Conservation (phyloP, 2,113 vertebrate species). For the Nematolebias whitei region DNA sequence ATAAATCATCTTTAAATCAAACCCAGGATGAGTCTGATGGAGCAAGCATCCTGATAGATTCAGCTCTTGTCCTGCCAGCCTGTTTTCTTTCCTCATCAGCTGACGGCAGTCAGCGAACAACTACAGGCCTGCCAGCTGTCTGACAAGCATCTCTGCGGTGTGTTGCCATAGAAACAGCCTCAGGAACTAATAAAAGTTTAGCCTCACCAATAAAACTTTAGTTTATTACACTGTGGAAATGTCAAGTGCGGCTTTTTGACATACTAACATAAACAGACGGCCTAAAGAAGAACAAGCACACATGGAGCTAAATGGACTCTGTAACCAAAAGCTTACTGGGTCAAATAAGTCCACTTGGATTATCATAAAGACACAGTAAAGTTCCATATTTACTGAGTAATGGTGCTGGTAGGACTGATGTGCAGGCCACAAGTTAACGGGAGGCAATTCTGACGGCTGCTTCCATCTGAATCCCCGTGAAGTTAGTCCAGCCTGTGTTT, state of each 20-base stretch:
- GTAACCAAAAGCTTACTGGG: slow-evolving; percentile 39
- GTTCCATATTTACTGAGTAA: not conserved
- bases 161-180: slow-evolving; percentile 53
- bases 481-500: slow-evolving; percentile 46
- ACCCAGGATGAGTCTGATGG: not conserved
- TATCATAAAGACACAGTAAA: no score
- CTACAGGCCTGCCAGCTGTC: slow-evolving; percentile 36
- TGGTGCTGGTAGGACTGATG: not conserved
- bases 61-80: slow-evolving; percentile 7
- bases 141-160: slow-evolving; percentile 57
- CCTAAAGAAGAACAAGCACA: slow-evolving; percentile 54
- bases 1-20: not conserved
- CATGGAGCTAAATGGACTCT: slow-evolving; percentile 31
- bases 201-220: slow-evolving; percentile 56
- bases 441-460: slow-evolving; percentile 17
- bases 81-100: slow-evolving; percentile 40
- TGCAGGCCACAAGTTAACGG: slow-evolving; percentile 23
- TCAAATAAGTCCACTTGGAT: slow-evolving; percentile 27
- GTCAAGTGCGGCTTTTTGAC: slow-evolving; percentile 66
- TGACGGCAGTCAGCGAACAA: slow-evolving; percentile 40
- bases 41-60: slow-evolving; percentile 6
- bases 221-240: slow-evolving; percentile 69
- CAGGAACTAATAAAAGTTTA: slow-evolving; percentile 43
- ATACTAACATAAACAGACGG: slow-evolving; percentile 60
- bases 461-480: slow-evolving; percentile 26